These are phyloP conservation scores for Scaptomyza flava DNA, from an alignment of 2,888 invertebrate species.

Conservation along the genomic window DNA sequence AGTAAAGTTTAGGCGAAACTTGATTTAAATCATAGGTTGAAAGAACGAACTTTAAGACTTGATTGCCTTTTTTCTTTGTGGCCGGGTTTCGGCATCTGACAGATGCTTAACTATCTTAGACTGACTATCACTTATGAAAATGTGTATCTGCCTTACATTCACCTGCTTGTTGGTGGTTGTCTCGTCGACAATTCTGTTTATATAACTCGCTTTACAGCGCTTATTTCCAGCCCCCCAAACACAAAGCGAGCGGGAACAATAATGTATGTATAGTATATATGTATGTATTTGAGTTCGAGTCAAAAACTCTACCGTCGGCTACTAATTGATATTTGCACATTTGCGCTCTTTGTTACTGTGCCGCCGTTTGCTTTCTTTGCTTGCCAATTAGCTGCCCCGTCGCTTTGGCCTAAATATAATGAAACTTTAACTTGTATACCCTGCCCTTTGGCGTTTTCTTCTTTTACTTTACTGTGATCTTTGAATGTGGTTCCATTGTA, in stretches of 20 bases:
- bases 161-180: constrained; percentile 40
- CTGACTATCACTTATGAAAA: constrained; percentile 11
- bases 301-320: constrained; percentile 36
- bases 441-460: constrained; percentile 42
- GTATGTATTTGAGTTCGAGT: constrained; percentile 28
- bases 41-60: too few relatives aligned
- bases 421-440: constrained; percentile 13
- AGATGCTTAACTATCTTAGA: constrained; percentile 17
- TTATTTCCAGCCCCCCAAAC: constrained; percentile 37
- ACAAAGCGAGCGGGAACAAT: not conserved
- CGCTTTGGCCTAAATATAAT: constrained; percentile 64
- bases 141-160: constrained; percentile 27
- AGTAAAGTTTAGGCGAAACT: constrained; percentile 31
- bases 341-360: constrained; percentile 50
- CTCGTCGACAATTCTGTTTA: constrained; percentile 41
- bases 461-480: constrained; percentile 2
- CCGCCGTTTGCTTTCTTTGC: constrained; percentile 58
- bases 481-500: constrained; percentile 21
- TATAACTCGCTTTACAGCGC: constrained; percentile 42
- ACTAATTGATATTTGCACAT: constrained; percentile 64
- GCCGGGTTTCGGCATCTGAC: not conserved
- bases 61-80: not conserved
- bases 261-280: not conserved
- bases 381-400: constrained; percentile 60
- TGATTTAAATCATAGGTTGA: constrained; percentile 29